Evolutionary conservation across 1,140 invertebrate genomes (phyloP).

Genomic region (Nephila pilipes): DNA sequence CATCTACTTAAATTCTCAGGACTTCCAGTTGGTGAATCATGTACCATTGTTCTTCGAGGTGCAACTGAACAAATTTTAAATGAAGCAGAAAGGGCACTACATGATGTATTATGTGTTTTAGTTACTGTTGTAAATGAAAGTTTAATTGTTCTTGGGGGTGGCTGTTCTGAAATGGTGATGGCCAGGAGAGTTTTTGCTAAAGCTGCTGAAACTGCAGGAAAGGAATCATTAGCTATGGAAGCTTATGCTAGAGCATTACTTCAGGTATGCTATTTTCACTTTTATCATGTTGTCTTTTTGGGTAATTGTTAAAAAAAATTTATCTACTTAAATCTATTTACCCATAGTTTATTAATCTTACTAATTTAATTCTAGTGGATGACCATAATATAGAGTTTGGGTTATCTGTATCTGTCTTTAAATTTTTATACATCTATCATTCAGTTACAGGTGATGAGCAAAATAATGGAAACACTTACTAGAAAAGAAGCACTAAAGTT

Average conservation of each 20-base stretch:
- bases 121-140: constrained; percentile 97
- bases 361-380: no score
- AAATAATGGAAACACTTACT: no score
- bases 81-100: constrained; percentile 98
- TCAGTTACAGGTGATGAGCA: no score
- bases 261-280: constrained; percentile 79
- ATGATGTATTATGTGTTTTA: constrained; percentile 98
- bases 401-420: no score
- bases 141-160: constrained; percentile 95
- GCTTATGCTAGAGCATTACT: constrained; percentile 93
- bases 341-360: no score
- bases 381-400: no score
- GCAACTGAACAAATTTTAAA: constrained; percentile 99
- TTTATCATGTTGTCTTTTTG: background rate
- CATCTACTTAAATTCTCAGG: constrained; percentile 97
- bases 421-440: no score
- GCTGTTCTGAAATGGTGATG: constrained; percentile 97
- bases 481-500: no score
- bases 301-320: no score
- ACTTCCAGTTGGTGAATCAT: constrained; percentile 96
- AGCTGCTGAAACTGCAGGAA: constrained; percentile 95
- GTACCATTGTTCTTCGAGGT: constrained; percentile 97
- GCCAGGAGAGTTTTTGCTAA: constrained; percentile 92
- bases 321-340: no score
- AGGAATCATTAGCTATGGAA: constrained; percentile 98